These are phyloP conservation scores for Ammodytes marinus DNA, from an alignment of 2,113 vertebrate species.

Conservation along the genomic window DNA sequence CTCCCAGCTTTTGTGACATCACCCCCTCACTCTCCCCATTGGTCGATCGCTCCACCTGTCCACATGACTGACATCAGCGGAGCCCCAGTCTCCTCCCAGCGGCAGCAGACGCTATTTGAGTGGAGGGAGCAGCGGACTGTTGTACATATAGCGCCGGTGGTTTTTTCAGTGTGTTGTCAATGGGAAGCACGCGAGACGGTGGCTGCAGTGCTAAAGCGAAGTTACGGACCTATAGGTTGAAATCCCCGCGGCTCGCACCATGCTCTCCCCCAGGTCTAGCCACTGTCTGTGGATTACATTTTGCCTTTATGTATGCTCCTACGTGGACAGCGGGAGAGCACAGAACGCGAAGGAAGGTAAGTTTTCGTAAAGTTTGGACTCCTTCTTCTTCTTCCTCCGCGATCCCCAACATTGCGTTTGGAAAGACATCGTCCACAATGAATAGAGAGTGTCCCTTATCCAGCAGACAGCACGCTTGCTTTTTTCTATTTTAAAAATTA, in stretches of 20 bases:
- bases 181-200: slow-evolving; percentile 79
- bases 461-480: background rate
- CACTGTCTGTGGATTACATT: slow-evolving; percentile 92
- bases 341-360: slow-evolving; percentile 98
- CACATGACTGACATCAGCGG: slow-evolving; percentile 73
- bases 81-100: slow-evolving; percentile 61
- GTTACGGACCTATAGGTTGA: slow-evolving; percentile 64
- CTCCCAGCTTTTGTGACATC: background rate
- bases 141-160: slow-evolving; percentile 86
- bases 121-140: slow-evolving; percentile 82
- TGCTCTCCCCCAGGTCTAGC: slow-evolving; percentile 89
- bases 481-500: no score
- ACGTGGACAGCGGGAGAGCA: slow-evolving; percentile 88
- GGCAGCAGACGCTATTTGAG: slow-evolving; percentile 90
- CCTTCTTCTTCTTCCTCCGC: background rate
- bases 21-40: slow-evolving; percentile 37
- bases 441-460: slow-evolving; percentile 28
- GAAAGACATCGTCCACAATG: slow-evolving; percentile 23
- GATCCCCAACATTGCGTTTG: slow-evolving; percentile 27
- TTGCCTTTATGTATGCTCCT: slow-evolving; percentile 89
- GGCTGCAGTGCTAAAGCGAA: slow-evolving; percentile 65
- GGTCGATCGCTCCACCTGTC: slow-evolving; percentile 76
- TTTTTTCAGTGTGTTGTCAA: slow-evolving; percentile 74
- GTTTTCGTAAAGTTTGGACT: slow-evolving; percentile 85
- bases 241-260: slow-evolving; percentile 83